phyloP scores from a whole-genome alignment of 2,888 invertebrate genomes.

The Chrysotoxum bicinctum region DNA sequence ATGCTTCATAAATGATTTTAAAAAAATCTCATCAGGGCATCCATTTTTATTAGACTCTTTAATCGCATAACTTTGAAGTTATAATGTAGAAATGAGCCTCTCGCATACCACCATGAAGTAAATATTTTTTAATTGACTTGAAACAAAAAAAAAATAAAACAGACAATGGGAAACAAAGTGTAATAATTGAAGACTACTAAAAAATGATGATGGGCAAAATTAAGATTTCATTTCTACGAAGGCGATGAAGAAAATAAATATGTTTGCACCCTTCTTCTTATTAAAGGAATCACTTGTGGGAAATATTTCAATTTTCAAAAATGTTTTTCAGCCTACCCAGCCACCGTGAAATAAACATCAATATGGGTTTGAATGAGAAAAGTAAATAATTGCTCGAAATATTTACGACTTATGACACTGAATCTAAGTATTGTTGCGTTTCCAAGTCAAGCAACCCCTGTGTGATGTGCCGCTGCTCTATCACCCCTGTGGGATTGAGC shows the following conservation, averaged over 20 bases:
- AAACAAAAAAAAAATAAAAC: neutral
- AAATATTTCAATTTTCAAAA: conserved; percentile 73
- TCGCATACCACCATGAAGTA: conserved; percentile 12
- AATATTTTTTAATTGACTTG: conserved; percentile 20
- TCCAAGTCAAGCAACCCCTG: conserved; percentile 47
- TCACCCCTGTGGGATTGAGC: conserved; percentile 80
- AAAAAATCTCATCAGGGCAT: neutral
- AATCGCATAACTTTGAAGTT: neutral
- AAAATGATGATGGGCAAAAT: conserved; percentile 34
- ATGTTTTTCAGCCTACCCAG: conserved; percentile 56
- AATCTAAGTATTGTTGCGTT: conserved; percentile 74
- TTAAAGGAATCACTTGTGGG: conserved; percentile 66
- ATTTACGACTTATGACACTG: conserved; percentile 81
- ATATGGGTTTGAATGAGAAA: conserved; percentile 73
- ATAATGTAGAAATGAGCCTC: neutral
- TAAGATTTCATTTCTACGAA: conserved; percentile 31
- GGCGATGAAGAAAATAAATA: conserved; percentile 10
- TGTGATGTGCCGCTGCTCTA: conserved; percentile 60
- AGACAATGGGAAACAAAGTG: conserved; percentile 39
- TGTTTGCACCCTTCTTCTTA: conserved; percentile 38
- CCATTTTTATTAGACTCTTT: neutral
- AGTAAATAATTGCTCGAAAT: conserved; percentile 76
- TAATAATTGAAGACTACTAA: conserved; percentile 30
- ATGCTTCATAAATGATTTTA: neutral
- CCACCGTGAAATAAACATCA: conserved; percentile 74